These are phyloP conservation scores for Marmota flaviventris DNA, from an alignment of 2,113 vertebrate genomes.

Conservation along the genomic window DNA sequence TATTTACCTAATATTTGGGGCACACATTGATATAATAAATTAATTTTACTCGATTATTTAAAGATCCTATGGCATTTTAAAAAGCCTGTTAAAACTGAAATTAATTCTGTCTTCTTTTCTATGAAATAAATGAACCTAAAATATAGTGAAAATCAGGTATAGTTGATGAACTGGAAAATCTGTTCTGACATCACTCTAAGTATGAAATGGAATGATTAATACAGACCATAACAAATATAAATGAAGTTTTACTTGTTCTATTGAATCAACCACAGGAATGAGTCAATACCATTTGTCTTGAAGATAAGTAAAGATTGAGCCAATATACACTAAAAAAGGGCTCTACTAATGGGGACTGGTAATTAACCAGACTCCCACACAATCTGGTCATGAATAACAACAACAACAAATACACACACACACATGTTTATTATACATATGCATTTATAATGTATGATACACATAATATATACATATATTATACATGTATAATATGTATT, in stretches of 20 bases:
- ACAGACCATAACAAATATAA: conserved; percentile 72
- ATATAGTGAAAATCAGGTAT: conserved; percentile 35
- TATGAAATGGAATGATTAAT: conserved; percentile 69
- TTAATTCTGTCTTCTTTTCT: conserved; percentile 37
- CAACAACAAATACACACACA: not conserved
- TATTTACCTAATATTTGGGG: not conserved
- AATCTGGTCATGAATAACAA: not conserved
- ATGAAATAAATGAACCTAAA: not conserved
- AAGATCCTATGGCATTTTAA: not conserved
- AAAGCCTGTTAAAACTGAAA: not conserved
- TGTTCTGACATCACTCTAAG: not conserved
- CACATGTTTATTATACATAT: no score
- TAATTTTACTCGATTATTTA: conserved; percentile 10
- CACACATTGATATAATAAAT: not conserved
- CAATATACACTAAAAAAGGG: conserved; percentile 17
- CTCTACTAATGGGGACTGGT: conserved; percentile 46
- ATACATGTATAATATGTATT: no score
- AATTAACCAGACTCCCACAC: not conserved
- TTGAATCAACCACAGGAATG: conserved; percentile 61
- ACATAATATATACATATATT: no score
- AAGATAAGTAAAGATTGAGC: conserved; percentile 22
- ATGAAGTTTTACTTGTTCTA: conserved; percentile 68
- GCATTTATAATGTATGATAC: no score
- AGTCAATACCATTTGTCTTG: conserved; percentile 65
- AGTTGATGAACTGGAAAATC: conserved; percentile 70